Conservation (phyloP, 23 tunicate species). For the Pegea sp. region DNA sequence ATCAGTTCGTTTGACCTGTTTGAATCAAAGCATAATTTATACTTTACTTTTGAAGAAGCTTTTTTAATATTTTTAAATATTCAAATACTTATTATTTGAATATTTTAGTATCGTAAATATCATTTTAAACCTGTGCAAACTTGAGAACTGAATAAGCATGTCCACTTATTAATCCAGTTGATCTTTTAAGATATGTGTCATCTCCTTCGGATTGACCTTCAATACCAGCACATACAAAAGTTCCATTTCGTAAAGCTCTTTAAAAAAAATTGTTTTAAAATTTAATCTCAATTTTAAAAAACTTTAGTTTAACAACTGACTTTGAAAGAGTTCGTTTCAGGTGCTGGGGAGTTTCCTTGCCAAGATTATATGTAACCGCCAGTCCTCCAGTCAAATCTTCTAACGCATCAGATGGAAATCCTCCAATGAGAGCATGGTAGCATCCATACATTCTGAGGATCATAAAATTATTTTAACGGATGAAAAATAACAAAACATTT, state of each 20-base stretch:
- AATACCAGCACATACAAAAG: constrained; percentile 41
- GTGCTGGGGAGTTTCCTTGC: constrained; percentile 29
- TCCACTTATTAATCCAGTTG: constrained; percentile 51
- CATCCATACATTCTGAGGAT: constrained; percentile 39
- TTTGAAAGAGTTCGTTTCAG: too few relatives aligned
- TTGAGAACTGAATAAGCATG: constrained; percentile 63
- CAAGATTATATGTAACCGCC: constrained; percentile 28
- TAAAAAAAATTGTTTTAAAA: too few relatives aligned
- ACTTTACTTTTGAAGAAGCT: too few relatives aligned
- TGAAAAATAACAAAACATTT: too few relatives aligned
- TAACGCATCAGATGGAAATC: constrained; percentile 69
- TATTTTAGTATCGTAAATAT: too few relatives aligned
- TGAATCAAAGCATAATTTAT: not conserved
- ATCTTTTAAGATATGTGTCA: constrained; percentile 1
- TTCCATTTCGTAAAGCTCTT: constrained; percentile 54
- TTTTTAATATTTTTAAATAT: too few relatives aligned
- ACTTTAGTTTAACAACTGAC: too few relatives aligned
- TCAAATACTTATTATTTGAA: too few relatives aligned
- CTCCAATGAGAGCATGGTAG: constrained; percentile 62
- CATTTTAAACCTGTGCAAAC: constrained; percentile 11
- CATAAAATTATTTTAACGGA: not conserved
- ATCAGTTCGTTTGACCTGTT: not conserved
- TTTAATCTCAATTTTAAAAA: too few relatives aligned
- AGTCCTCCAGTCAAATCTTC: constrained; percentile 91
- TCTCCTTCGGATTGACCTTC: constrained; percentile 13